Evolutionary conservation across 2,888 invertebrate genomes (phyloP).

Genomic region (Ypsolopha scabrella): DNA sequence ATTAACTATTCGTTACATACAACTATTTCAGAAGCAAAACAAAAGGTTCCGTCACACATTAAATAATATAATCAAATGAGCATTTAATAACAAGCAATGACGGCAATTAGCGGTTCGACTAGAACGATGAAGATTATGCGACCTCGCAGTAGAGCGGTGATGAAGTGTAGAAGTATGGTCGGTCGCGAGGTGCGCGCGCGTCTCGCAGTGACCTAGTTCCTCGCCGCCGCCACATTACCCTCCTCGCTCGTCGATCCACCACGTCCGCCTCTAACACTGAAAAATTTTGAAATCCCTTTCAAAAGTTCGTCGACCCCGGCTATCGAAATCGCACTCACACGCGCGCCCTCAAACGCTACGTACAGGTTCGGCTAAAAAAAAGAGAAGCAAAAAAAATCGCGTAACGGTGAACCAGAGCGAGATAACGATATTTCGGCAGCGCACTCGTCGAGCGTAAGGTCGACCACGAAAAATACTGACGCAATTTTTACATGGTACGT

Average conservation of each 20-base stretch:
- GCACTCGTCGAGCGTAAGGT: slow-evolving; percentile 54
- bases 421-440: slow-evolving; percentile 64
- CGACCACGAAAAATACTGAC: slow-evolving; percentile 67
- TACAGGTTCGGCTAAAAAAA: slow-evolving; percentile 43
- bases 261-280: slow-evolving; percentile 42
- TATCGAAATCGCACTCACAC: slow-evolving; percentile 69
- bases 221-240: slow-evolving; percentile 30
- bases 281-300: slow-evolving; percentile 59
- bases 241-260: slow-evolving; percentile 4
- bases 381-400: slow-evolving; percentile 53
- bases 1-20: no score
- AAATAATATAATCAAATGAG: no score
- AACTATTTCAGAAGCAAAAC: not conserved
- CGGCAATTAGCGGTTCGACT: no score
- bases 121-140: not conserved
- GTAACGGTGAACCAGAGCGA: slow-evolving; percentile 61
- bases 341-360: slow-evolving; percentile 40
- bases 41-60: not conserved
- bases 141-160: slow-evolving; percentile 13
- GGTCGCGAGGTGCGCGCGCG: slow-evolving; percentile 37
- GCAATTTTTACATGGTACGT: slow-evolving; percentile 69
- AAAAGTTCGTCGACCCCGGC: slow-evolving; percentile 59
- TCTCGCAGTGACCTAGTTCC: slow-evolving; percentile 55
- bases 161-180: slow-evolving; percentile 22
- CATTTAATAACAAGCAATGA: no score